phyloP scores from a whole-genome alignment of 2,113 vertebrate genomes.

The Xenotilapia caudafasciata region DNA sequence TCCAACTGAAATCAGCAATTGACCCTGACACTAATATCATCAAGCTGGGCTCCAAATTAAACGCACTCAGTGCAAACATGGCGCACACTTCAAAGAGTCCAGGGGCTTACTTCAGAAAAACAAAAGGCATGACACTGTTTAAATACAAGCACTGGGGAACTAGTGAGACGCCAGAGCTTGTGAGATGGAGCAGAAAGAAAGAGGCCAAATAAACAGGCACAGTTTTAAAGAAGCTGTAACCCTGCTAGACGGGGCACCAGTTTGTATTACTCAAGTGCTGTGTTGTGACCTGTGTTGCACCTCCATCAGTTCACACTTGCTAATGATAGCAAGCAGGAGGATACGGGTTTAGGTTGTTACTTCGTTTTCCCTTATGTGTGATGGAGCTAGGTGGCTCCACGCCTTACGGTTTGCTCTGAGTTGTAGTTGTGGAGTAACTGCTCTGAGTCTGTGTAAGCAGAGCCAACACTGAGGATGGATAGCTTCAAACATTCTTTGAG shows the following conservation, averaged over 20 bases:
- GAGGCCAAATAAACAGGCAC: conserved; percentile 21
- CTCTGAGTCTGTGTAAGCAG: background rate
- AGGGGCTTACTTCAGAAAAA: conserved; percentile 41
- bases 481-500: background rate
- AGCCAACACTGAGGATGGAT: background rate
- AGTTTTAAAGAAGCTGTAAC: conserved; percentile 18
- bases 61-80: conserved; percentile 55
- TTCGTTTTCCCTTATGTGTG: background rate
- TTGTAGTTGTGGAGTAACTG: background rate
- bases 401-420: background rate
- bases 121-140: conserved; percentile 50
- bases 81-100: conserved; percentile 46
- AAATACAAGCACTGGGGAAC: conserved; percentile 19
- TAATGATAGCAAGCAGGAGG: background rate
- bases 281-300: background rate
- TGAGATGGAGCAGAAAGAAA: background rate
- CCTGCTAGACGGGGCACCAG: background rate
- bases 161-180: conserved; percentile 8
- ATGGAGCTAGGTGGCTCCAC: background rate
- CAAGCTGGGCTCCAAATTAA: conserved; percentile 42
- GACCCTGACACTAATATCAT: conserved; percentile 64
- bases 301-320: background rate
- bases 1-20: conserved; percentile 46
- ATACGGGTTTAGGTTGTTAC: background rate
- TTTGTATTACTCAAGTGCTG: background rate